Conservation (phyloP, 1,140 invertebrate species). For the Drepana arcuata region DNA sequence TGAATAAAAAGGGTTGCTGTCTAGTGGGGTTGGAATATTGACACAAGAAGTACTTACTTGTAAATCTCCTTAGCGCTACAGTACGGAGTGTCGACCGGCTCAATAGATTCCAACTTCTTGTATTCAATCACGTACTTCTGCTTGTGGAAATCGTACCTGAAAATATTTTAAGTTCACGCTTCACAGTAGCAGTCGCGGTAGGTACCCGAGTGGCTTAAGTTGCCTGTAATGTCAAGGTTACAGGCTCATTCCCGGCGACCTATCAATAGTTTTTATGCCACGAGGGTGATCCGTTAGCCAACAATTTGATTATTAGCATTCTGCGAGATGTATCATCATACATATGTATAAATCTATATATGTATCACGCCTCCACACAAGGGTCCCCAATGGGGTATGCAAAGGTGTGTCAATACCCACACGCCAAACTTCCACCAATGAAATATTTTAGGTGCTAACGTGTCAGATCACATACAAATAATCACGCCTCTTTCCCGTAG, state of each 20-base stretch:
- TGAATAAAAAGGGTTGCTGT: neutral
- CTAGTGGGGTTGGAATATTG: neutral
- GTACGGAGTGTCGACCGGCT: constrained; percentile 43
- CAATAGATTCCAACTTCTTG: constrained; percentile 40
- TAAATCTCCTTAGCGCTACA: constrained; percentile 48
- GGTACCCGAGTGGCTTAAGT: no score
- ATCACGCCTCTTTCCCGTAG: no score
- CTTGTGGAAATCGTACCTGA: constrained; percentile 48
- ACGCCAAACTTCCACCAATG: no score
- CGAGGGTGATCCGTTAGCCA: no score
- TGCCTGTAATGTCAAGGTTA: no score
- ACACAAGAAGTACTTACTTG: constrained; percentile 18
- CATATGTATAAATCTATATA: neutral
- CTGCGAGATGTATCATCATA: neutral
- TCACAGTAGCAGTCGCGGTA: neutral
- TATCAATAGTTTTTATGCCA: neutral
- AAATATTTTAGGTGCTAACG: no score
- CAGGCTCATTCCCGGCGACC: neutral
- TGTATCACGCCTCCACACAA: no score
- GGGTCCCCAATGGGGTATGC: no score
- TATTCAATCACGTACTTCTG: constrained; percentile 61
- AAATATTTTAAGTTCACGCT: no score
- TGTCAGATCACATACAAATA: no score
- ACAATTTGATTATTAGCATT: no score
- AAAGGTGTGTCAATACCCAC: no score